phyloP scores from a whole-genome alignment of 2,797 vertebrate species.

The Rhinoraja longicauda region DNA sequence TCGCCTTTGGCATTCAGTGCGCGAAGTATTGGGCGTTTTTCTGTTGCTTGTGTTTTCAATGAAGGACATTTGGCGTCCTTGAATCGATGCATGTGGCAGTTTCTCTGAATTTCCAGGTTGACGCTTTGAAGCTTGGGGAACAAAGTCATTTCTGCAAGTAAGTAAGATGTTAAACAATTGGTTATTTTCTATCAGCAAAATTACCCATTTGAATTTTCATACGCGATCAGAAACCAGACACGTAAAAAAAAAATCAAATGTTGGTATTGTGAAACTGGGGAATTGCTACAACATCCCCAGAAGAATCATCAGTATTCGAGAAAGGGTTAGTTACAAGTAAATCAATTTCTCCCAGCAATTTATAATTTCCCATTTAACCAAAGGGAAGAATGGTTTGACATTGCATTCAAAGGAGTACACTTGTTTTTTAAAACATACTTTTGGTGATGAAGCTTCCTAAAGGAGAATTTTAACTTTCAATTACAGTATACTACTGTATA shows the following conservation, averaged over 20 bases:
- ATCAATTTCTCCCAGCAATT: not conserved
- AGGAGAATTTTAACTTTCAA: not conserved
- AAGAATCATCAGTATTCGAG: not conserved
- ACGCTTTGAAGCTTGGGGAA: not conserved
- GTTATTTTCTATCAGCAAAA: not conserved
- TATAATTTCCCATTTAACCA: not conserved
- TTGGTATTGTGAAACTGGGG: not conserved
- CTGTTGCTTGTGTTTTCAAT: not conserved
- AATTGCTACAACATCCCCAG: not conserved
- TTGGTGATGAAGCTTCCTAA: not conserved
- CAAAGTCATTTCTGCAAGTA: not conserved
- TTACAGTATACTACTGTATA: no score
- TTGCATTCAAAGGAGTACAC: not conserved
- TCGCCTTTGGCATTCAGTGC: not conserved
- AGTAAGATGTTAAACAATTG: not conserved
- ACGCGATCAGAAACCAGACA: not conserved
- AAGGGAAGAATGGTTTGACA: not conserved
- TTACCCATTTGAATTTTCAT: no score
- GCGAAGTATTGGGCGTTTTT: not conserved
- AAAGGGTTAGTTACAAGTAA: not conserved
- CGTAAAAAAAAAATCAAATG: not conserved
- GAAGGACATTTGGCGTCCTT: not conserved
- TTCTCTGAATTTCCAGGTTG: not conserved
- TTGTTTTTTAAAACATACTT: not conserved
- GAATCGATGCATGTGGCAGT: no score